phyloP scores from a whole-genome alignment of 1,140 invertebrate species.

The Caenorhabditis briggsae region DNA sequence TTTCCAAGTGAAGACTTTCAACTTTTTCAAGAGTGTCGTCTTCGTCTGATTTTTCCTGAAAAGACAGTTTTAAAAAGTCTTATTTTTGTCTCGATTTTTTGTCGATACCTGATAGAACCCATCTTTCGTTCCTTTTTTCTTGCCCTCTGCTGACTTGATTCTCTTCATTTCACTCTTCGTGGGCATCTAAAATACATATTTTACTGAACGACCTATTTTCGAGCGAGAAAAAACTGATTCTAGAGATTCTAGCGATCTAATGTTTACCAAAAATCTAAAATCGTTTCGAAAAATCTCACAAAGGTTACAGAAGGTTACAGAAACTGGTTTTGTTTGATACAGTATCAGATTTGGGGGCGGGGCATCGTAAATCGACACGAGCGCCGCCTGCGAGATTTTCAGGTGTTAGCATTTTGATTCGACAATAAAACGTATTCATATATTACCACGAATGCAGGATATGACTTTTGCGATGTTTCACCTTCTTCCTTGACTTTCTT shows the following conservation, averaged over 20 bases:
- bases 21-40: neutral
- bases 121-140: neutral
- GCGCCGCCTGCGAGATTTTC: no score
- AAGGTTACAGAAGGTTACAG: no score
- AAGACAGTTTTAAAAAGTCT: neutral
- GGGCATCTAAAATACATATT: neutral
- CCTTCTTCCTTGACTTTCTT: neutral
- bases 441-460: neutral
- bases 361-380: no score
- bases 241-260: no score
- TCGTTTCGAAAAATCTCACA: no score
- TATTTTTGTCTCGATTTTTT: no score
- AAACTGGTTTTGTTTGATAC: no score
- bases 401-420: no score
- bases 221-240: no score
- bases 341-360: no score
- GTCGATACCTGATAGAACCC: neutral
- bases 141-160: neutral
- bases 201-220: no score
- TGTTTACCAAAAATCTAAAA: no score
- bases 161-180: neutral
- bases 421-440: neutral
- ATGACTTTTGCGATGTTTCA: neutral
- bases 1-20: neutral
- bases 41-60: neutral